A percentile compares a stretch with the other conserved stretches of the same genome.
These are phyloP conservation scores for Actenoides lindsayi DNA, from an alignment of 2,113 vertebrate genomes.

Conservation along the genomic window DNA sequence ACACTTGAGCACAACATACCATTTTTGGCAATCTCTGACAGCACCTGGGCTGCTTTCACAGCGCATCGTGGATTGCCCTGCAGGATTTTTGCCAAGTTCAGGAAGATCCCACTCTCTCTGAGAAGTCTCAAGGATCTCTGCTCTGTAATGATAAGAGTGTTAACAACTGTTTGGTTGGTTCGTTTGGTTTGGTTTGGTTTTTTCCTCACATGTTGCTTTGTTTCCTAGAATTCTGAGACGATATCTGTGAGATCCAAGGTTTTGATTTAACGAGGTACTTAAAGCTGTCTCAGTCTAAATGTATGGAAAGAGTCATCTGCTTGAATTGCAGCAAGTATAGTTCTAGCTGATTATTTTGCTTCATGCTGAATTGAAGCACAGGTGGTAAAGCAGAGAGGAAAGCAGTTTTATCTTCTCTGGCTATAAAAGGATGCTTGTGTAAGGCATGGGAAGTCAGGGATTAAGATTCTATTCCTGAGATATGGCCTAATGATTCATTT, in stretches of 20 bases:
- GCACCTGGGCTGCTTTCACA: conserved; percentile 80
- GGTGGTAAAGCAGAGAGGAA: background rate
- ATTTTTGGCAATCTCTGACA: conserved; percentile 86
- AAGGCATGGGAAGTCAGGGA: background rate
- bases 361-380: background rate
- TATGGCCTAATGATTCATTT: background rate
- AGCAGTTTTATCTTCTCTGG: background rate
- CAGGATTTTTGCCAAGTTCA: conserved; percentile 75
- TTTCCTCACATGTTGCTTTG: background rate
- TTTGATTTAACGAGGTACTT: background rate
- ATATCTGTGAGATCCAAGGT: background rate
- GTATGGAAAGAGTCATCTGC: background rate
- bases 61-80: conserved; percentile 71
- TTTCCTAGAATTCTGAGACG: background rate
- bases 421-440: background rate
- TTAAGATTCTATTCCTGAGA: conserved; percentile 26
- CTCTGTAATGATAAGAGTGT: conserved; percentile 67
- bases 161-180: background rate
- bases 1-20: conserved; percentile 64
- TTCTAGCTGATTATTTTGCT: background rate
- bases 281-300: background rate
- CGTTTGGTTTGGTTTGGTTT: too few relatives aligned
- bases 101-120: conserved; percentile 76
- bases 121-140: conserved; percentile 77
- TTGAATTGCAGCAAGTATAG: background rate